Conservation (phyloP, 2,888 invertebrate genomes). For the Patella ulyssiponensis region DNA sequence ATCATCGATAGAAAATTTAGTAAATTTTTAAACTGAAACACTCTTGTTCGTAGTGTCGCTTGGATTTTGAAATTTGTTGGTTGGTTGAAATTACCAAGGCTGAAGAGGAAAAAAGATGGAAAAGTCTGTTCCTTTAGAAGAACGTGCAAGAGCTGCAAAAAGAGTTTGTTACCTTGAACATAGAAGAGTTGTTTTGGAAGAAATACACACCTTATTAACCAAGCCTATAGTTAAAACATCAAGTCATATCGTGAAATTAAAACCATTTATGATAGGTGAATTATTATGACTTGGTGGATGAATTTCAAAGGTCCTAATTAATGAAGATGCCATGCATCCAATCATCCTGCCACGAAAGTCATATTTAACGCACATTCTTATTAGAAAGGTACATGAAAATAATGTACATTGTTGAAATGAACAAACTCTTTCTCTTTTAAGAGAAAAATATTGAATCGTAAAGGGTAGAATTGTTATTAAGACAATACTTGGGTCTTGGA, state of each 20-base stretch:
- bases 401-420: neutral
- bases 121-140: neutral
- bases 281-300: neutral
- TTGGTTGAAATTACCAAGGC: neutral
- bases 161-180: neutral
- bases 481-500: neutral
- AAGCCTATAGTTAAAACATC: too few species aligned
- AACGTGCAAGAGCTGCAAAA: neutral
- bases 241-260: too few species aligned
- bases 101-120: neutral
- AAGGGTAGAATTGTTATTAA: neutral
- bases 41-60: neutral
- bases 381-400: neutral
- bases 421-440: neutral
- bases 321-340: neutral
- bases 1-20: neutral
- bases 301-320: neutral
- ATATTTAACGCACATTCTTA: neutral
- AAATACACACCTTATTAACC: neutral
- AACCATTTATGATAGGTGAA: neutral
- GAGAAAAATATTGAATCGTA: neutral
- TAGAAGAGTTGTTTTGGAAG: neutral
- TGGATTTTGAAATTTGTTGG: neutral
- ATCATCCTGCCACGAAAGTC: neutral
- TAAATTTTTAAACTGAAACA: neutral